Percentiles rank a stretch among this genome's conserved stretches.
phyloP scores from a whole-genome alignment of 2,888 invertebrate genomes.

The Acanthopleura granulata region DNA sequence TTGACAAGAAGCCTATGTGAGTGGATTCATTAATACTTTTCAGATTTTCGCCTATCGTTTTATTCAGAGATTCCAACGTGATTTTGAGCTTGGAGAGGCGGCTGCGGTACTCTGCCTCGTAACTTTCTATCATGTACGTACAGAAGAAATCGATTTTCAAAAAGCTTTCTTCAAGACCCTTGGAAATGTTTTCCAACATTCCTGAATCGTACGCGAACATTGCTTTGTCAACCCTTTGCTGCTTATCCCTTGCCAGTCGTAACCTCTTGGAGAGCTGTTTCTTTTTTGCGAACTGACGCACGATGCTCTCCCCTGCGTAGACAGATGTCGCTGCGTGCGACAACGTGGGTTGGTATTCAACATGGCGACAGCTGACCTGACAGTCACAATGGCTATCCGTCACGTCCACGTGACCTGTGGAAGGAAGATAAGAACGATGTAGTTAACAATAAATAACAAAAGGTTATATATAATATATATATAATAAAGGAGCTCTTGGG shows the following conservation, averaged over 20 bases:
- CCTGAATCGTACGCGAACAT: conserved; percentile 11
- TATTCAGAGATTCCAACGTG: not conserved
- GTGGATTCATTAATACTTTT: not conserved
- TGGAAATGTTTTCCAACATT: conserved; percentile 11
- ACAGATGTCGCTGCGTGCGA: conserved; percentile 21
- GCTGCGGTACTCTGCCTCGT: not conserved
- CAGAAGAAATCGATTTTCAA: not conserved
- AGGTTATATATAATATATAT: no score
- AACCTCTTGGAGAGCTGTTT: not conserved
- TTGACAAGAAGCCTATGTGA: not conserved
- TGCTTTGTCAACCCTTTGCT: conserved; percentile 6
- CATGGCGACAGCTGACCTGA: not conserved
- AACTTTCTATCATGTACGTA: not conserved
- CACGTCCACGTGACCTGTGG: not conserved
- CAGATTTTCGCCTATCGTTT: not conserved
- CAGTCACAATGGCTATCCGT: not conserved
- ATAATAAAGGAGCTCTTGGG: no score
- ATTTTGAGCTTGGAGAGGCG: not conserved
- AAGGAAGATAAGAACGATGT: not conserved
- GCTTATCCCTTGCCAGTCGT: conserved; percentile 6
- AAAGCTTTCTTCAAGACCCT: not conserved
- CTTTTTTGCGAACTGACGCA: not conserved
- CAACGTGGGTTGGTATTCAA: not conserved
- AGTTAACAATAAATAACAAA: no score
- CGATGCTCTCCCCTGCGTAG: conserved; percentile 21